Conservation (phyloP, 2,888 invertebrate species). For the Drosophila mimetica region DNA sequence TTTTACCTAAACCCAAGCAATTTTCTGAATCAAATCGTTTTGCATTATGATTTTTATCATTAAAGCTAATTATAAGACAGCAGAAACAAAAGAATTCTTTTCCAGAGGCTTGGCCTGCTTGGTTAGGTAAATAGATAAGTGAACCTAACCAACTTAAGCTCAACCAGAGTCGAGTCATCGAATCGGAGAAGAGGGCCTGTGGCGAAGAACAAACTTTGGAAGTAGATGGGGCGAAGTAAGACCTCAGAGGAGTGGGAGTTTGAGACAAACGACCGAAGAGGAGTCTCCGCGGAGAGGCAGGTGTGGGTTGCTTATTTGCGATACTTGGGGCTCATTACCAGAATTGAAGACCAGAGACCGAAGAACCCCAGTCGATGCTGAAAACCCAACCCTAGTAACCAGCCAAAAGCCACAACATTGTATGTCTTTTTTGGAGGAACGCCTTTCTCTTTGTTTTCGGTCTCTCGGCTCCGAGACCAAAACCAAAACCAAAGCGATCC, state of each 20-base stretch:
- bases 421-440: conserved; percentile 52
- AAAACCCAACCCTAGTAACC: conserved; percentile 22
- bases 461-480: neutral
- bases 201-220: conserved; percentile 26
- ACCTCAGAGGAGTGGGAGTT: conserved; percentile 25
- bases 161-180: conserved; percentile 8
- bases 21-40: conserved; percentile 71
- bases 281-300: conserved; percentile 17
- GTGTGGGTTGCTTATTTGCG: conserved; percentile 39
- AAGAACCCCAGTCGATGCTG: neutral
- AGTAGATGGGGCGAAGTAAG: conserved; percentile 19
- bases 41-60: conserved; percentile 75
- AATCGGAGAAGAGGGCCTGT: conserved; percentile 16
- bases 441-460: conserved; percentile 72
- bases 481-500: conserved; percentile 6
- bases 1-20: too few relatives aligned
- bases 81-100: conserved; percentile 36
- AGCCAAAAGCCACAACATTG: conserved; percentile 34
- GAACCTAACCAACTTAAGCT: conserved; percentile 11
- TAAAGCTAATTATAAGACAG: conserved; percentile 71
- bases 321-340: conserved; percentile 41
- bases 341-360: conserved; percentile 22
- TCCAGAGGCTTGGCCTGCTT: conserved; percentile 71
- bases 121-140: conserved; percentile 50
- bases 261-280: conserved; percentile 8